Conservation (phyloP, 2,888 invertebrate genomes). For the Onthophagus sagittarius region DNA sequence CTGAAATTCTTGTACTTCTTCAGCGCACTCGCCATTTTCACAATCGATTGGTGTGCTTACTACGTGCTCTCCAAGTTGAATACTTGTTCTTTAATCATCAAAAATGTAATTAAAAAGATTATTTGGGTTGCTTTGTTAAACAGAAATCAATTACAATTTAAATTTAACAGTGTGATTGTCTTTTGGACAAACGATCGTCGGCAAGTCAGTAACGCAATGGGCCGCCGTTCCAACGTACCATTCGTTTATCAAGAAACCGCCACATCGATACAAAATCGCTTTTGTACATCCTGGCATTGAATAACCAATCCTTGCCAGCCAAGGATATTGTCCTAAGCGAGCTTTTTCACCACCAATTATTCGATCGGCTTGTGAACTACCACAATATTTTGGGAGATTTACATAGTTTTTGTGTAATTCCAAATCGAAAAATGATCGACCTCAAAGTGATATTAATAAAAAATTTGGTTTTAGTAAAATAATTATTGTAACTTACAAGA, state of each 20-base stretch:
- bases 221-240: constrained; percentile 48
- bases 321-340: constrained; percentile 59
- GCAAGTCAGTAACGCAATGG: constrained; percentile 42
- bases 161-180: constrained; percentile 11
- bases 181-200: constrained; percentile 19
- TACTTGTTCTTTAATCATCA: constrained; percentile 27
- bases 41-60: constrained; percentile 35
- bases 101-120: constrained; percentile 12
- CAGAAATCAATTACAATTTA: constrained; percentile 25
- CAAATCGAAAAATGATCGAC: background rate
- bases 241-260: constrained; percentile 45
- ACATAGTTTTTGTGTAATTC: constrained; percentile 46
- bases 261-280: constrained; percentile 38
- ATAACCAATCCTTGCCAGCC: constrained; percentile 60
- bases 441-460: background rate
- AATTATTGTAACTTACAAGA: no score
- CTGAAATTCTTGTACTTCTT: constrained; percentile 44
- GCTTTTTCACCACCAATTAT: constrained; percentile 62
- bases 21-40: constrained; percentile 40
- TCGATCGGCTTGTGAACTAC: constrained; percentile 54
- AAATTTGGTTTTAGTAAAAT: no score
- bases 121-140: constrained; percentile 20
- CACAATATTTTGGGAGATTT: constrained; percentile 52
- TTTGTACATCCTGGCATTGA: constrained; percentile 33
- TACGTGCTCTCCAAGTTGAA: constrained; percentile 39